Evolutionary conservation across 2,888 invertebrate species (phyloP).

Genomic region (Drosophila prostipennis): DNA sequence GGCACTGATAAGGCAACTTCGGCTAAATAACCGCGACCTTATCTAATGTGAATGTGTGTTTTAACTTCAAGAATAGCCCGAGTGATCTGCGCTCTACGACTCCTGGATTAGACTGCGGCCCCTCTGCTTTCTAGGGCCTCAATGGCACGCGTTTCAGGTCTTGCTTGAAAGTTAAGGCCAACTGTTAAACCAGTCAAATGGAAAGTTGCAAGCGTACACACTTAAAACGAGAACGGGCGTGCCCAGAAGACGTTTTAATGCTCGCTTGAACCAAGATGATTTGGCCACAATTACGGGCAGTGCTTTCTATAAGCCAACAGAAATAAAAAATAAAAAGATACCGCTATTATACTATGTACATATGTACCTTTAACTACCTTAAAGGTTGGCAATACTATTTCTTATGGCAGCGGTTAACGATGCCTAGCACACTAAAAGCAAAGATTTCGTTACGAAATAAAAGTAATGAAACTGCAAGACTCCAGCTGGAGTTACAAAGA

Average conservation of each 20-base stretch:
- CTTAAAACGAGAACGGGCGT: conserved; percentile 37
- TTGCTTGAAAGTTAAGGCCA: conserved; percentile 35
- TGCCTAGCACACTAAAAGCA: conserved; percentile 2
- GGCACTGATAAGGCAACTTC: conserved; percentile 18
- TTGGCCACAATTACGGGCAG: conserved; percentile 43
- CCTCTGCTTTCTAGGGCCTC: not conserved
- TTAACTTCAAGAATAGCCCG: not conserved
- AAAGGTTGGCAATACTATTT: conserved; percentile 5
- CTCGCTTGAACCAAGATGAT: conserved; percentile 3
- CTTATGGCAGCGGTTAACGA: conserved; percentile 3
- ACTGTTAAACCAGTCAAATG: conserved; percentile 45
- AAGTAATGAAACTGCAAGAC: too few species aligned
- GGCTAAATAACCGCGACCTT: conserved; percentile 8
- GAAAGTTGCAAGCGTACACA: conserved; percentile 56
- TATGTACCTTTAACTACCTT: not conserved
- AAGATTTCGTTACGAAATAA: conserved; percentile 3
- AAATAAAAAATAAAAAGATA: conserved; percentile 25
- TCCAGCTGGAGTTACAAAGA: too few species aligned
- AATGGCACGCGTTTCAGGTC: conserved; percentile 34
- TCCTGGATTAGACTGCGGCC: not conserved
- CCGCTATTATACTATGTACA: conserved; percentile 8
- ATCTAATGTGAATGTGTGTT: conserved; percentile 13
- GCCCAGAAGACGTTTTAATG: conserved; percentile 44
- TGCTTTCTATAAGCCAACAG: conserved; percentile 26
- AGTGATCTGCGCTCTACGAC: not conserved